Evolutionary conservation across 2,888 invertebrate genomes (phyloP).

Genomic region (Callyntrura sp.): DNA sequence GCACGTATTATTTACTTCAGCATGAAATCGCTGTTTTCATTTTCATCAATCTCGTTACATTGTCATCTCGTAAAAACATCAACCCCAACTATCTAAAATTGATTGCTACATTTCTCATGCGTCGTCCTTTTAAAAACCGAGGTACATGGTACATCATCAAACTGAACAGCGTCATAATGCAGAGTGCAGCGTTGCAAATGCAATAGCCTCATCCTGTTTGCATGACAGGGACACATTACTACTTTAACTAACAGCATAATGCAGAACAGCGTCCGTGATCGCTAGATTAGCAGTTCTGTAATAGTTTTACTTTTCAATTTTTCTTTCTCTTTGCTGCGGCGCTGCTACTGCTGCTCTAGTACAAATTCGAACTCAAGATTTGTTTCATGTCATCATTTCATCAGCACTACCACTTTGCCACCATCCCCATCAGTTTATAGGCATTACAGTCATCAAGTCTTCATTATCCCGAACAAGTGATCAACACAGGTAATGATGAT

Average conservation of each 20-base stretch:
- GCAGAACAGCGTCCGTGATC: background rate
- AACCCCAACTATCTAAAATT: background rate
- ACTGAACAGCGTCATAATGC: too few relatives aligned
- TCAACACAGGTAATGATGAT: conserved; percentile 21
- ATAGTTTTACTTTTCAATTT: conserved; percentile 37
- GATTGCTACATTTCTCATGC: conserved; percentile 8
- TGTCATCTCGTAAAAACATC: background rate
- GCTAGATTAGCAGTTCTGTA: background rate
- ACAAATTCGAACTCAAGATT: background rate
- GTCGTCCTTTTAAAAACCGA: background rate
- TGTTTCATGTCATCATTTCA: conserved; percentile 11
- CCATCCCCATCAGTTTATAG: background rate
- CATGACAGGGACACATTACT: too few relatives aligned
- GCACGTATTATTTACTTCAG: too few relatives aligned
- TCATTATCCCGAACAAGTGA: conserved; percentile 10
- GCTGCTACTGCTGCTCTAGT: too few relatives aligned
- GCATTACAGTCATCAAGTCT: background rate
- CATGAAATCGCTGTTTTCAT: conserved; percentile 5
- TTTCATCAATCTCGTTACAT: background rate
- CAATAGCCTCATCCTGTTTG: too few relatives aligned
- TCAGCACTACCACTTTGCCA: background rate
- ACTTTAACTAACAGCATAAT: too few relatives aligned
- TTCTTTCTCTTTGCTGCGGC: conserved; percentile 31
- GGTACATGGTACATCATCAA: too few relatives aligned
- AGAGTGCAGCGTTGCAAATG: background rate